These are phyloP conservation scores for Lutraria lutraria DNA, from an alignment of 2,888 invertebrate species.

Conservation along the genomic window DNA sequence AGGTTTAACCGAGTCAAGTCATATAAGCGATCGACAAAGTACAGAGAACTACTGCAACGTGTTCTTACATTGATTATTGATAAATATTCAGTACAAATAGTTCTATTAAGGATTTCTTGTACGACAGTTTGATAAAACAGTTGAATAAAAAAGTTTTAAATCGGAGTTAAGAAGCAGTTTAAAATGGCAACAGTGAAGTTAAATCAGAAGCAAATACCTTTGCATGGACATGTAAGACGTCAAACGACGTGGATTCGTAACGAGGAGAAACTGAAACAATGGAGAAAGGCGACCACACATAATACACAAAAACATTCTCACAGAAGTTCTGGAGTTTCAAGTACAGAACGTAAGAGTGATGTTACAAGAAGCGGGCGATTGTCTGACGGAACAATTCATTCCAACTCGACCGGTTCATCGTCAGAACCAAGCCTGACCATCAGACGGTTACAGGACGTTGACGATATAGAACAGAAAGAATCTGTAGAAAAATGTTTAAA, in stretches of 20 bases:
- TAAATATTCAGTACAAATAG: slow-evolving; percentile 29
- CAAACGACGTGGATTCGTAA: slow-evolving; percentile 72
- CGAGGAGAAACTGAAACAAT: slow-evolving; percentile 73
- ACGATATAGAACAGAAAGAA: slow-evolving; percentile 64
- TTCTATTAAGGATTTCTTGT: not conserved
- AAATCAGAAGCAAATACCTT: slow-evolving; percentile 18
- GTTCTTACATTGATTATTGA: slow-evolving; percentile 43
- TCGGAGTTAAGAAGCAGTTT: not conserved
- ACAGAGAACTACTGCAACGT: slow-evolving; percentile 16
- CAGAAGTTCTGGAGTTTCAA: slow-evolving; percentile 48
- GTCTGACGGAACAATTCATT: slow-evolving; percentile 62
- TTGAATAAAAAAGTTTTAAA: not conserved
- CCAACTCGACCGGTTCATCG: slow-evolving; percentile 58
- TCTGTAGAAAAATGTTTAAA: slow-evolving; percentile 76
- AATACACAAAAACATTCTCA: slow-evolving; percentile 32
- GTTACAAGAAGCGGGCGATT: slow-evolving; percentile 68
- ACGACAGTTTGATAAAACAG: not conserved
- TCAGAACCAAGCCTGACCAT: slow-evolving; percentile 55
- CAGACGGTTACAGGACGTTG: slow-evolving; percentile 57
- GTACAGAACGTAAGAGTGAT: slow-evolving; percentile 73
- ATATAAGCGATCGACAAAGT: not conserved
- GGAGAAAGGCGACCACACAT: slow-evolving; percentile 62
- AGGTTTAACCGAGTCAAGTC: slow-evolving; percentile 32
- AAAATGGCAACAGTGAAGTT: slow-evolving; percentile 44
- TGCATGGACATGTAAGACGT: slow-evolving; percentile 34